Evolutionary conservation across 1,140 invertebrate species (phyloP).

Genomic region (Microplitis demolitor): DNA sequence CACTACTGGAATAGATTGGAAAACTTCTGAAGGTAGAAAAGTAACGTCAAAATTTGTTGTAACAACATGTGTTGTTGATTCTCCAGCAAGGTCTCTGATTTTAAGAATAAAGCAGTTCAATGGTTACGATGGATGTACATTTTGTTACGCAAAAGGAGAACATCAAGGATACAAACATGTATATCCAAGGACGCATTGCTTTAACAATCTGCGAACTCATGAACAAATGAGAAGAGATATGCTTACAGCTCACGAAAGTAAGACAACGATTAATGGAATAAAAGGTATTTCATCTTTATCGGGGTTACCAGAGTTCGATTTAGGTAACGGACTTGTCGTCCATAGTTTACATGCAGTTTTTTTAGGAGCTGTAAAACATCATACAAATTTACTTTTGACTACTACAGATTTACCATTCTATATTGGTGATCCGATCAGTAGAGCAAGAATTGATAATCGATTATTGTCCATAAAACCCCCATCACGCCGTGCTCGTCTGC

Average conservation of each 20-base stretch:
- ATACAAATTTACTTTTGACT: background rate
- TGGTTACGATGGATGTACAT: conserved; percentile 1
- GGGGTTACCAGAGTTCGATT: conserved; percentile 20
- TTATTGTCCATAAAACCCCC: conserved; percentile 8
- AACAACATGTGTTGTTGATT: conserved; percentile 8
- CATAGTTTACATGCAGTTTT: conserved; percentile 23
- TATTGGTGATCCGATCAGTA: background rate
- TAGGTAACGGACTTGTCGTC: conserved; percentile 16
- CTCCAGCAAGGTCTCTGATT: background rate
- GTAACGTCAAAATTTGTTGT: conserved; percentile 8
- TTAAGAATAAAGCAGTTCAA: background rate
- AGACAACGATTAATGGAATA: background rate
- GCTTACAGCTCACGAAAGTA: background rate
- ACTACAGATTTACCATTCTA: background rate
- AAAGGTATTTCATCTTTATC: conserved; percentile 25
- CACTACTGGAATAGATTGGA: background rate
- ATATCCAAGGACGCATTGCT: background rate
- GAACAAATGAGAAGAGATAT: background rate
- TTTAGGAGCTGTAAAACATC: conserved; percentile 7
- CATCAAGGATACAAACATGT: background rate
- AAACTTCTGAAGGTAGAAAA: background rate
- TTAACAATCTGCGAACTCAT: background rate
- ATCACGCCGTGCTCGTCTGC: background rate
- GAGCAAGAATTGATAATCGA: background rate
- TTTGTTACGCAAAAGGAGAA: conserved; percentile 5